A percentile compares a stretch with the other conserved stretches of the same genome.
phyloP scores from a whole-genome alignment of 2,888 invertebrate genomes.

The Eledone cirrhosa region DNA sequence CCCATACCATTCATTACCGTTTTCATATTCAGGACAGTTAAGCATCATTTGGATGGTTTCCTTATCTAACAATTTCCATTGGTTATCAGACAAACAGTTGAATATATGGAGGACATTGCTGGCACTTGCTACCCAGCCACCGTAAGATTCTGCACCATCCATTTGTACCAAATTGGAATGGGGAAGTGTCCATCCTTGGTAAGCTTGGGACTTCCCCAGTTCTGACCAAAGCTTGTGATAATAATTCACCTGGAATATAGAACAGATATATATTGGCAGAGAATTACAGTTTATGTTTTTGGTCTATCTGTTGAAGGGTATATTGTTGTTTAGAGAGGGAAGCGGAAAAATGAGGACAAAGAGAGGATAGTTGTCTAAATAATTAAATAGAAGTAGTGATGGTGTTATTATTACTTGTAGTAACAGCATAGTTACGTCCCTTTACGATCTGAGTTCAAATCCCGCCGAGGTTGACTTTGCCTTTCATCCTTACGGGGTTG shows the following conservation, averaged over 20 bases:
- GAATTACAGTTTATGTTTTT: too few species aligned
- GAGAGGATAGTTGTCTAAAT: too few species aligned
- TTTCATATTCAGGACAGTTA: conserved; percentile 44
- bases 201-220: conserved; percentile 8
- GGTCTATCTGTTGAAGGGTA: too few species aligned
- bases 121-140: conserved; percentile 57
- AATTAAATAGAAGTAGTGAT: too few species aligned
- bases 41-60: conserved; percentile 43
- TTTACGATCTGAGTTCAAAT: too few species aligned
- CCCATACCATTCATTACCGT: conserved; percentile 57
- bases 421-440: too few species aligned
- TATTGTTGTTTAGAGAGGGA: too few species aligned
- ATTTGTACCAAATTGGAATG: conserved; percentile 59
- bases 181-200: conserved; percentile 43
- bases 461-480: too few species aligned
- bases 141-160: conserved; percentile 55
- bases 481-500: too few species aligned
- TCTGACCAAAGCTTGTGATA: conserved; percentile 48
- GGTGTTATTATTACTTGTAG: too few species aligned
- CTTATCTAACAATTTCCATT: conserved; percentile 32
- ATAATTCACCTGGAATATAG: conserved; percentile 48
- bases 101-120: conserved; percentile 46
- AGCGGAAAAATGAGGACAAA: too few species aligned
- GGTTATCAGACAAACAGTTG: conserved; percentile 34
- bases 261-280: neutral